Conservation (phyloP, 1,140 invertebrate species). For the Leptestheria dahalacensis region DNA sequence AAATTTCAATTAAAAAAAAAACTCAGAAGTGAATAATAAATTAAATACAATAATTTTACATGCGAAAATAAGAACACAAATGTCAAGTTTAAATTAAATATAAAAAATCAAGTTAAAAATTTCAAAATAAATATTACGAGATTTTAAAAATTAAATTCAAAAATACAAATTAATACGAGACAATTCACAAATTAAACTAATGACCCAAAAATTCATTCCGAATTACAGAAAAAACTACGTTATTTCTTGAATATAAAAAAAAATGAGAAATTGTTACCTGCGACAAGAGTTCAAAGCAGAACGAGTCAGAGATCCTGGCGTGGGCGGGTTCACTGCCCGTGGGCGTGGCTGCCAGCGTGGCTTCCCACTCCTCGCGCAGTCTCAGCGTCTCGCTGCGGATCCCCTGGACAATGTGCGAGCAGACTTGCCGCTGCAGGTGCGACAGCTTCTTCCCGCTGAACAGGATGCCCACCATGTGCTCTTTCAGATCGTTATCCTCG, state of each 20-base stretch:
- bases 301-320: slow-evolving; percentile 54
- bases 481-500: slow-evolving; percentile 59
- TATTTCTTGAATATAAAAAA: not conserved
- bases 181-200: too few relatives aligned
- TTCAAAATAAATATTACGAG: not conserved
- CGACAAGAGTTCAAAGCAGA: slow-evolving; percentile 94
- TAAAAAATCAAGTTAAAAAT: not conserved
- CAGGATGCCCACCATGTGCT: slow-evolving; percentile 92
- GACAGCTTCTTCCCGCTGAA: slow-evolving; percentile 88
- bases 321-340: slow-evolving; percentile 20
- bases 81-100: not conserved
- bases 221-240: not conserved
- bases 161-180: too few relatives aligned
- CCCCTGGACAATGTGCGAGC: slow-evolving; percentile 81
- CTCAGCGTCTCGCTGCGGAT: slow-evolving; percentile 72
- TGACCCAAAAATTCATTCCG: too few relatives aligned
- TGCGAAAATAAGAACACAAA: not conserved
- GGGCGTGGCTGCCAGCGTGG: slow-evolving; percentile 22
- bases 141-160: not conserved
- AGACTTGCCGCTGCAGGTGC: slow-evolving; percentile 86
- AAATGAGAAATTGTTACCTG: slow-evolving; percentile 32
- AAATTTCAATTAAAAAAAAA: too few relatives aligned
- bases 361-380: slow-evolving; percentile 79
- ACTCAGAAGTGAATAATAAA: too few relatives aligned
- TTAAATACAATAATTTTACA: too few relatives aligned